Evolutionary conservation across 2,888 invertebrate species (phyloP).

Genomic region (Polietes domitor): DNA sequence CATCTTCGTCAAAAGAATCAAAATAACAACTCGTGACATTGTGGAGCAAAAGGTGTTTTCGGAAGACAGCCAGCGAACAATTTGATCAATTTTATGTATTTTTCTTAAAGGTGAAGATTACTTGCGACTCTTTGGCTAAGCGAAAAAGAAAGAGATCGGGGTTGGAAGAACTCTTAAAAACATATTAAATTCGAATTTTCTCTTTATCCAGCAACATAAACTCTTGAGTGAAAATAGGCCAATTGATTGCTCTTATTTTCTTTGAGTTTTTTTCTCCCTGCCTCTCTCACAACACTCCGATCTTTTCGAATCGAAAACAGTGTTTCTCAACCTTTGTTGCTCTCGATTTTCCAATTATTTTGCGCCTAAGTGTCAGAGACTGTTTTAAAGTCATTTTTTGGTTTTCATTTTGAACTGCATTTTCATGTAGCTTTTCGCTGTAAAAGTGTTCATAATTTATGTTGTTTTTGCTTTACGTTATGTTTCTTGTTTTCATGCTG

Average conservation of each 20-base stretch:
- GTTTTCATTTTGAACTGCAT: background rate
- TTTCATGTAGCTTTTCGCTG: background rate
- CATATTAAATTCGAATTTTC: background rate
- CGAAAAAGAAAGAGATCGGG: background rate
- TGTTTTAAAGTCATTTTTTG: background rate
- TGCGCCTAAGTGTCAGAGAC: no score
- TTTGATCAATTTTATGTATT: background rate
- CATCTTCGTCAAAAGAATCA: conserved; percentile 11
- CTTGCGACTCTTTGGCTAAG: background rate
- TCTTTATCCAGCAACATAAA: background rate
- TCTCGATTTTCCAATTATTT: no score
- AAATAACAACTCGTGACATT: conserved; percentile 57
- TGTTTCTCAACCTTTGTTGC: background rate
- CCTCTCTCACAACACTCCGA: background rate
- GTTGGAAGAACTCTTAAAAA: background rate
- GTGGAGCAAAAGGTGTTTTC: conserved; percentile 52
- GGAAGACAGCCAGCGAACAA: background rate
- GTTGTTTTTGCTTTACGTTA: background rate
- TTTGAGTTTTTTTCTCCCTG: background rate
- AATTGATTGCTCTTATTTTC: background rate
- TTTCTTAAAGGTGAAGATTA: background rate
- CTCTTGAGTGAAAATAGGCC: background rate
- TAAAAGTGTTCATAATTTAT: conserved; percentile 21
- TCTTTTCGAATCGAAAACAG: background rate
- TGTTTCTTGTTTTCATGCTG: background rate